A percentile compares a stretch with the other conserved stretches of the same genome.
phyloP scores from a whole-genome alignment of 2,888 invertebrate species.

The Troides aeacus region DNA sequence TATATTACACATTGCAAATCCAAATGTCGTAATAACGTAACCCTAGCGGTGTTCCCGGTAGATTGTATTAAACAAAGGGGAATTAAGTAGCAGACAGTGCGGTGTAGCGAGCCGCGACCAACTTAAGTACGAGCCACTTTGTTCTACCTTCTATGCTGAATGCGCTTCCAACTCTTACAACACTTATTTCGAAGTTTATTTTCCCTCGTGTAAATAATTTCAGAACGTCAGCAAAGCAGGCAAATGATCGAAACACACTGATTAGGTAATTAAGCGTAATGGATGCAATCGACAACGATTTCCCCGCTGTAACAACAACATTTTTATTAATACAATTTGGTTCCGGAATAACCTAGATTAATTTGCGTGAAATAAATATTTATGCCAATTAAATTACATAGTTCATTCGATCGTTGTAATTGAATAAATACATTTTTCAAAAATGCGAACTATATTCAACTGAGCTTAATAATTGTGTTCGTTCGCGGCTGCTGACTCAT shows the following conservation, averaged over 20 bases:
- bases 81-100: slow-evolving; percentile 62
- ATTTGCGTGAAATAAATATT: slow-evolving; percentile 55
- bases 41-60: slow-evolving; percentile 57
- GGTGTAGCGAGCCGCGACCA: slow-evolving; percentile 58
- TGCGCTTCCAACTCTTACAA: slow-evolving; percentile 32
- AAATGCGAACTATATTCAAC: slow-evolving; percentile 62
- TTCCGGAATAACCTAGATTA: slow-evolving; percentile 60
- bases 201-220: slow-evolving; percentile 34
- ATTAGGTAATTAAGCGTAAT: slow-evolving; percentile 64
- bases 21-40: slow-evolving; percentile 63
- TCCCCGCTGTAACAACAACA: slow-evolving; percentile 52
- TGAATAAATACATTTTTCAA: slow-evolving; percentile 48
- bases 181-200: slow-evolving; percentile 34
- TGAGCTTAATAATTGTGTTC: slow-evolving; percentile 73
- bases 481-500: slow-evolving; percentile 68
- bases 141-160: slow-evolving; percentile 38
- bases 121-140: slow-evolving; percentile 54
- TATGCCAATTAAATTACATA: slow-evolving; percentile 22
- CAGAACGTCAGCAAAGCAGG: slow-evolving; percentile 33
- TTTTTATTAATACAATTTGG: slow-evolving; percentile 64
- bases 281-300: slow-evolving; percentile 60
- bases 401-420: slow-evolving; percentile 43
- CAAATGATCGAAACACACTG: slow-evolving; percentile 54
- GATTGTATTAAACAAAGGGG: slow-evolving; percentile 68
- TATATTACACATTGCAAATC: slow-evolving; percentile 51